phyloP scores from a whole-genome alignment of 2,113 vertebrate species.

The Oceanites oceanicus region DNA sequence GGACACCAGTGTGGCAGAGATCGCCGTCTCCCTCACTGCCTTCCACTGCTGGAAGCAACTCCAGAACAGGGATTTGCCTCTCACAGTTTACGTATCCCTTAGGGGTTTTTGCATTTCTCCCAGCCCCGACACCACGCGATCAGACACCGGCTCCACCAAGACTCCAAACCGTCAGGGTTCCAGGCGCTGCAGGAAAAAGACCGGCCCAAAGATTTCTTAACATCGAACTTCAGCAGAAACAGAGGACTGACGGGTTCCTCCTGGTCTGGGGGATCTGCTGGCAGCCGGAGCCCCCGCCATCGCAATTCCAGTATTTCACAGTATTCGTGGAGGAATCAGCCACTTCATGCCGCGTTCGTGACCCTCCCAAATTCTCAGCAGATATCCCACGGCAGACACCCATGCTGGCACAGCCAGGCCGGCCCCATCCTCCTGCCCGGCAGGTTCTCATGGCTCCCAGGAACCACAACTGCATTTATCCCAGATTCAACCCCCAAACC shows the following conservation, averaged over 20 bases:
- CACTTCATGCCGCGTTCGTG: background rate
- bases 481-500: background rate
- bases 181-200: background rate
- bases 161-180: rapidly evolving
- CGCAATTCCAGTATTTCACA: background rate
- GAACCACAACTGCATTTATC: background rate
- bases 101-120: background rate
- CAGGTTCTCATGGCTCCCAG: background rate
- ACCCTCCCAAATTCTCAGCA: background rate
- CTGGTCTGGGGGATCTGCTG: background rate
- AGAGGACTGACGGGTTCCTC: rapidly evolving
- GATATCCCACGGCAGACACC: background rate
- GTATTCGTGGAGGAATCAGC: background rate
- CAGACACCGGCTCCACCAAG: rapidly evolving
- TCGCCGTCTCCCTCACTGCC: rapidly evolving
- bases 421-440: background rate
- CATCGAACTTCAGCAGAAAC: background rate
- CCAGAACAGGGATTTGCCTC: background rate
- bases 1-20: rapidly evolving
- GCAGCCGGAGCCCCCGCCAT: background rate
- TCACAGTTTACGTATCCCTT: background rate
- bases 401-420: background rate
- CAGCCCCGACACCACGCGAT: rapidly evolving
- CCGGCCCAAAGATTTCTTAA: background rate
- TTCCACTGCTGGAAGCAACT: background rate